Percentiles rank a stretch among this genome's conserved stretches.
Evolutionary conservation across 1,140 invertebrate species (phyloP).

Genomic region (Kradibia gibbosae): DNA sequence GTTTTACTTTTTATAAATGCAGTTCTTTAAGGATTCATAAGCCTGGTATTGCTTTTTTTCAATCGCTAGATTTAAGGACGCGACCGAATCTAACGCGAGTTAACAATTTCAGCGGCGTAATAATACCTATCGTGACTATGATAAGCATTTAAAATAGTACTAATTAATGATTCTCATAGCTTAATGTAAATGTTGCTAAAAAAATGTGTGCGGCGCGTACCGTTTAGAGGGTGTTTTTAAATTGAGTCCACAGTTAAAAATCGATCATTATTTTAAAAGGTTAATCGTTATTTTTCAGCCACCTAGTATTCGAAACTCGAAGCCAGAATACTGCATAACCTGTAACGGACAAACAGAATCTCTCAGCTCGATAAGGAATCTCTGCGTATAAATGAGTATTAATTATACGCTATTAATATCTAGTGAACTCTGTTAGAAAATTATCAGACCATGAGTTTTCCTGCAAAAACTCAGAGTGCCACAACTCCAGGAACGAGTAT

Average conservation of each 20-base stretch:
- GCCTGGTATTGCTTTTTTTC: too few relatives aligned
- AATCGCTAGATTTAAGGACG: too few relatives aligned
- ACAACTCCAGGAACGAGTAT: slow-evolving; percentile 59
- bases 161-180: not conserved
- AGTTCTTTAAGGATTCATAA: too few relatives aligned
- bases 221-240: too few relatives aligned
- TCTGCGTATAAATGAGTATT: not conserved
- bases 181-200: too few relatives aligned
- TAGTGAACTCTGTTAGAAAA: not conserved
- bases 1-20: too few relatives aligned
- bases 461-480: slow-evolving; percentile 61
- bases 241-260: not conserved
- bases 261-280: not conserved
- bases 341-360: not conserved
- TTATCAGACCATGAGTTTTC: slow-evolving; percentile 58
- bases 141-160: not conserved
- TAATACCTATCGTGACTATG: not conserved
- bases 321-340: slow-evolving; percentile 14
- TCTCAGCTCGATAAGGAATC: too few relatives aligned
- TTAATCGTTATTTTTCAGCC: slow-evolving; percentile 12
- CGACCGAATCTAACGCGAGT: too few relatives aligned
- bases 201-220: too few relatives aligned
- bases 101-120: too few relatives aligned
- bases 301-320: slow-evolving; percentile 17
- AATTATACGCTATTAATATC: not conserved